phyloP scores from a whole-genome alignment of 2,113 vertebrate genomes.

The Prietella phreatophila region DNA sequence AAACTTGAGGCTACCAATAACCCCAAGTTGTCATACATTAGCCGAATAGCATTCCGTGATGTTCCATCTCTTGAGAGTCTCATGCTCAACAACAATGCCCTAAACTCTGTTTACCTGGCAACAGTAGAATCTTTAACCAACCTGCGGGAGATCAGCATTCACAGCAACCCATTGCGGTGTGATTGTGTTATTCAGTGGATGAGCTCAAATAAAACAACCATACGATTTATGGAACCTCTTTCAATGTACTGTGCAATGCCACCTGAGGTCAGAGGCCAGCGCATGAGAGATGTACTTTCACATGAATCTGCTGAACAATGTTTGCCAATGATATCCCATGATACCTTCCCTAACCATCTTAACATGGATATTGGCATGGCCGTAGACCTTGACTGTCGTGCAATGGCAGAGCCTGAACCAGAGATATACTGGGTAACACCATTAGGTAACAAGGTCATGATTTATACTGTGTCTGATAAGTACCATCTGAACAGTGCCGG shows the following conservation, averaged over 20 bases:
- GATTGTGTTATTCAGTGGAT: slow-evolving; percentile 97
- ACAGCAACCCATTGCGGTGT: slow-evolving; percentile 92
- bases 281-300: slow-evolving; percentile 82
- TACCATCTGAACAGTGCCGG: slow-evolving; percentile 87
- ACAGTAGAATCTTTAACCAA: slow-evolving; percentile 90
- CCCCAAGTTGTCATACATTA: slow-evolving; percentile 90
- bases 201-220: slow-evolving; percentile 86
- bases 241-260: slow-evolving; percentile 94
- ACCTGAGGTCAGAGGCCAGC: slow-evolving; percentile 82
- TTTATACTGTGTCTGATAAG: slow-evolving; percentile 83
- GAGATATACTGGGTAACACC: slow-evolving; percentile 99
- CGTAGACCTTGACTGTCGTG: slow-evolving; percentile 87
- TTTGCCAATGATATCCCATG: slow-evolving; percentile 91
- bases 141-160: slow-evolving; percentile 93
- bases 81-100: slow-evolving; percentile 95
- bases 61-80: slow-evolving; percentile 93
- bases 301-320: slow-evolving; percentile 84
- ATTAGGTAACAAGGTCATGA: slow-evolving; percentile 86
- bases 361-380: slow-evolving; percentile 84
- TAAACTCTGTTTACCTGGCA: slow-evolving; percentile 89
- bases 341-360: slow-evolving; percentile 86
- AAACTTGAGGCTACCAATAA: slow-evolving; percentile 98
- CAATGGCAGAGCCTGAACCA: slow-evolving; percentile 93
- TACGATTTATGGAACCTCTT: slow-evolving; percentile 96
- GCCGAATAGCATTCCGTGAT: slow-evolving; percentile 86